Percentiles rank a stretch among this genome's conserved stretches.
These are phyloP conservation scores for Gallinago media DNA, from an alignment of 2,113 vertebrate genomes.

Conservation along the genomic window DNA sequence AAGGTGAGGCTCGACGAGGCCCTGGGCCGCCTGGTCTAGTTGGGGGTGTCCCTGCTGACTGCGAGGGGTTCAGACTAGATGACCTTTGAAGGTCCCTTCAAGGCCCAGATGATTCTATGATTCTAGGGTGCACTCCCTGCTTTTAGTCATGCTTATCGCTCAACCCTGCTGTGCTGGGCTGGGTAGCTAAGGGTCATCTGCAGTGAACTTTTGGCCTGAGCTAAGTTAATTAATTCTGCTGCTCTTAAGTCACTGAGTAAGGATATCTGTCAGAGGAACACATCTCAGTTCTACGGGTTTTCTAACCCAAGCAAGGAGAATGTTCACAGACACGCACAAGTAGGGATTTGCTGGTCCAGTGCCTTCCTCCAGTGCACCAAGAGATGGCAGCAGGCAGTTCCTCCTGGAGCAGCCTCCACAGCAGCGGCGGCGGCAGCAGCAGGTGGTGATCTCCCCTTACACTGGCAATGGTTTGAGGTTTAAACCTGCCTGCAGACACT, in stretches of 20 bases:
- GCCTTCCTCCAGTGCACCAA: background rate
- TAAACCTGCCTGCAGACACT: background rate
- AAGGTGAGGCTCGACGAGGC: no score
- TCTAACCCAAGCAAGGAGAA: background rate
- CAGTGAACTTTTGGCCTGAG: background rate
- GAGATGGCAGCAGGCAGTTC: constrained; percentile 61
- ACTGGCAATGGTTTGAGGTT: background rate
- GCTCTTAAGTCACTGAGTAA: background rate
- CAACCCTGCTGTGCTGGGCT: background rate
- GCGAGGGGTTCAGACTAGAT: no score
- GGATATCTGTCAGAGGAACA: background rate
- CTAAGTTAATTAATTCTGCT: background rate
- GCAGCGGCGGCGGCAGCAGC: background rate
- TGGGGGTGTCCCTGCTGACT: no score
- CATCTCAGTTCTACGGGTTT: background rate
- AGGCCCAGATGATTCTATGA: no score
- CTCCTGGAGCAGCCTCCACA: background rate
- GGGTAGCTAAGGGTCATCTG: background rate
- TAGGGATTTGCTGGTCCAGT: background rate
- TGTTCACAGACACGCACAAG: background rate
- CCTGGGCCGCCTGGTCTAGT: no score
- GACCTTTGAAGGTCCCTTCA: no score
- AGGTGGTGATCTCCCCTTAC: background rate
- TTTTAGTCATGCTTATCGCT: background rate
- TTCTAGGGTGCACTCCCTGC: background rate